A percentile compares a stretch with the other conserved stretches of the same genome.
phyloP scores from a whole-genome alignment of 2,113 vertebrate genomes.

The Panthera leo region DNA sequence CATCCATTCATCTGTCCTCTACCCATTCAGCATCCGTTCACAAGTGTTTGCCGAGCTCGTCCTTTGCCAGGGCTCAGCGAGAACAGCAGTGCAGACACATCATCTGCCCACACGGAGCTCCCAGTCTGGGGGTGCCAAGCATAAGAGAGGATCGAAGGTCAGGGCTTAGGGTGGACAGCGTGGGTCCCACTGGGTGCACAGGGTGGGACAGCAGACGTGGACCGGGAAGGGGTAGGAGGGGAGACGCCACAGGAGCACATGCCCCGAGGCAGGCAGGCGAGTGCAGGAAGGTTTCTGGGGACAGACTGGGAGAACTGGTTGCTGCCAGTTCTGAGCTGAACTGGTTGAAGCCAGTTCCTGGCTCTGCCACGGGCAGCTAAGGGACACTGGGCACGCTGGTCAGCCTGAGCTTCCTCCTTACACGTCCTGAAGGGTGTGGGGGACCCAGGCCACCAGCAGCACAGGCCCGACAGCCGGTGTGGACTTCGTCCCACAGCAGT shows the following conservation, averaged over 20 bases:
- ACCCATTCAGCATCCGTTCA: background rate
- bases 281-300: background rate
- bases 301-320: fast-evolving
- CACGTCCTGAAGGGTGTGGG: background rate
- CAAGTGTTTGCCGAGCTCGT: background rate
- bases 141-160: background rate
- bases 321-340: too few species aligned
- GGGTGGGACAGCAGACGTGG: background rate
- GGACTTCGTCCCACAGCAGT: background rate
- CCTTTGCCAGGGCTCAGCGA: background rate
- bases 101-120: background rate
- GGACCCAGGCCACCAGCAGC: background rate
- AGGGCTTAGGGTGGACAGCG: background rate
- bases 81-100: background rate
- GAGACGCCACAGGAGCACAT: background rate
- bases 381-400: background rate
- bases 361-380: background rate
- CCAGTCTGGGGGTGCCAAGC: background rate
- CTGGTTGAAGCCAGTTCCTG: background rate
- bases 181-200: background rate
- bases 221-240: background rate
- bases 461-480: fast-evolving
- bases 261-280: background rate
- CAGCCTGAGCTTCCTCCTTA: background rate
- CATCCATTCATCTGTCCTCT: too few species aligned